phyloP scores from a whole-genome alignment of 2,113 vertebrate genomes.

The Rattus rattus region DNA sequence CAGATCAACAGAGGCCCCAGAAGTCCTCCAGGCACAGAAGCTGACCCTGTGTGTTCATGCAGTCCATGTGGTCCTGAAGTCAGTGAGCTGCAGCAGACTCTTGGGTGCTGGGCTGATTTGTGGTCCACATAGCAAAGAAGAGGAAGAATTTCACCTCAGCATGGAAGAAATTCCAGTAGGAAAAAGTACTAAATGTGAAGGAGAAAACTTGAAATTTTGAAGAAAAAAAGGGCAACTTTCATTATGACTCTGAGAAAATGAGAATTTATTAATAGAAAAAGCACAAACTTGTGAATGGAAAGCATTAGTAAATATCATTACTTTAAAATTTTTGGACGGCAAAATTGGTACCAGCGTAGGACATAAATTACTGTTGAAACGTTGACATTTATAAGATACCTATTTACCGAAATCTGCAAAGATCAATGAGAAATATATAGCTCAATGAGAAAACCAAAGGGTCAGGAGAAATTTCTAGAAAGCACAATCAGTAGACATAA shows the following conservation, averaged over 20 bases:
- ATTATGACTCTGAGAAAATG: not conserved
- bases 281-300: not conserved
- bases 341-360: slow-evolving; percentile 10
- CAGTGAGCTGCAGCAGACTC: not conserved
- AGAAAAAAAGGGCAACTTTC: not conserved
- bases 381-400: not conserved
- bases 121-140: not conserved
- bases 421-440: not conserved
- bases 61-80: not conserved
- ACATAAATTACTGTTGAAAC: not conserved
- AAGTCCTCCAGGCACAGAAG: not conserved
- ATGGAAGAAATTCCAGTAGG: not conserved
- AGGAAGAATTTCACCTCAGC: not conserved
- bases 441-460: not conserved
- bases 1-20: not conserved
- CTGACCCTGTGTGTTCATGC: not conserved
- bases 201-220: not conserved
- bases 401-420: not conserved
- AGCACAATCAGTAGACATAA: not conserved
- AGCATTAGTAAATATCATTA: not conserved
- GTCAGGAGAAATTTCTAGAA: not conserved
- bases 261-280: slow-evolving; percentile 21
- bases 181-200: slow-evolving; percentile 6
- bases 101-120: not conserved
- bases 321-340: not conserved